Evolutionary conservation across 1,140 invertebrate genomes (phyloP).

Genomic region (Dendrolimus punctatus): DNA sequence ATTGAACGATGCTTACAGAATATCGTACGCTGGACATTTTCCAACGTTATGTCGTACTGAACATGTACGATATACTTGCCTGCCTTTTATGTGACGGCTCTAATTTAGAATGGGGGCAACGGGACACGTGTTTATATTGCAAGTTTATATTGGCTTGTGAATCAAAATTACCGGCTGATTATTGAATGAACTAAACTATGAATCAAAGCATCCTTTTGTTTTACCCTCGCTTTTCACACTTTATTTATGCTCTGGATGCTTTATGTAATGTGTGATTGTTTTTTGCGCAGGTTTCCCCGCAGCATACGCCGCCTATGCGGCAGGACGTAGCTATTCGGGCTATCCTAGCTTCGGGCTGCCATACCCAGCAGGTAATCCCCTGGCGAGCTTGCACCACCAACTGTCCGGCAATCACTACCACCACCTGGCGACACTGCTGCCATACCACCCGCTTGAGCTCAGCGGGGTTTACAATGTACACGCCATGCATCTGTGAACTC

Average conservation of each 20-base stretch:
- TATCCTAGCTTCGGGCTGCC: conserved; percentile 97
- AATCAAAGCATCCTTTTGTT: conserved; percentile 31
- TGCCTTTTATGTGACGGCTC: conserved; percentile 50
- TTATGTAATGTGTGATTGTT: conserved; percentile 50
- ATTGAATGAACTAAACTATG: conserved; percentile 18
- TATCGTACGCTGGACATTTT: conserved; percentile 53
- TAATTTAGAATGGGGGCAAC: conserved; percentile 54
- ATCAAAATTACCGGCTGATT: conserved; percentile 17
- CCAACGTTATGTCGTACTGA: conserved; percentile 51
- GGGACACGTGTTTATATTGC: conserved; percentile 35
- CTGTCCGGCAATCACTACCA: conserved; percentile 78
- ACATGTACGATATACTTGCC: conserved; percentile 34
- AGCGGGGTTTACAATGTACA: conserved; percentile 79
- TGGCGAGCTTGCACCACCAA: conserved; percentile 78
- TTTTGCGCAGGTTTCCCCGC: conserved; percentile 90
- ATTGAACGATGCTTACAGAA: conserved; percentile 56
- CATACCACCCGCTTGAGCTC: conserved; percentile 77
- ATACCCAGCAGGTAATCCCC: conserved; percentile 95
- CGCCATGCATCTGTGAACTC: conserved; percentile 88
- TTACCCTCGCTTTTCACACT: conserved; percentile 22
- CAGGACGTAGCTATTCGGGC: conserved; percentile 93
- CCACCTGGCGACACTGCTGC: conserved; percentile 75
- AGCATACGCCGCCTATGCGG: conserved; percentile 93
- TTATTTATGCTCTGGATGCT: conserved; percentile 7
- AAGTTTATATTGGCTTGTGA: conserved; percentile 30